Conservation (phyloP, 2,113 vertebrate species). For the Hyperoodon ampullatus region DNA sequence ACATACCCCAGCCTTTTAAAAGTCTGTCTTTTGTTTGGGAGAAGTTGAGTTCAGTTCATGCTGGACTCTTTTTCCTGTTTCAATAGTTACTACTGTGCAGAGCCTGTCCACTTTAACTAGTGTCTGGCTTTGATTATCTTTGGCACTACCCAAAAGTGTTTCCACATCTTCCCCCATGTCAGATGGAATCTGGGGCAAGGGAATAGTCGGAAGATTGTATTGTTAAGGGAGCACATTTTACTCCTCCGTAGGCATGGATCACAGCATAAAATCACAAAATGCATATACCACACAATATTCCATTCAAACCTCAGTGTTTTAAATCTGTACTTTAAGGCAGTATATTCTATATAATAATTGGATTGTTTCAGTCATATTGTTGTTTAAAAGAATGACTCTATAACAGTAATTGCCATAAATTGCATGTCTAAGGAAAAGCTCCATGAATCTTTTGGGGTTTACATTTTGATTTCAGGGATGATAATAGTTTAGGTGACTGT, state of each 20-base stretch:
- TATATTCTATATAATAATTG: neutral
- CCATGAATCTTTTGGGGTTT: neutral
- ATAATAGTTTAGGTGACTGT: neutral
- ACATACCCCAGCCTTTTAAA: neutral
- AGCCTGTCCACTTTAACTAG: neutral
- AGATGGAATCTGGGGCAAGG: neutral
- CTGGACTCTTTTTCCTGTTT: neutral
- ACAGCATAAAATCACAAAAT: neutral
- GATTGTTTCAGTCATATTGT: neutral
- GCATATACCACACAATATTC: rapidly evolving
- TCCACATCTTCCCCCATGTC: neutral
- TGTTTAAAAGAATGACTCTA: neutral
- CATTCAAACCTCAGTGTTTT: neutral
- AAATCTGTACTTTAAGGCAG: neutral
- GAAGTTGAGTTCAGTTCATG: neutral
- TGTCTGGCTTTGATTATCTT: neutral
- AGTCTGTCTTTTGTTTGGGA: neutral
- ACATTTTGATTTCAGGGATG: neutral
- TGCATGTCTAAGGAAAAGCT: neutral
- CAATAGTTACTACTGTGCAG: neutral
- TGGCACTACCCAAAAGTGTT: neutral
- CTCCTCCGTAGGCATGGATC: neutral
- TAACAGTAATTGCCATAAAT: neutral
- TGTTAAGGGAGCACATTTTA: neutral
- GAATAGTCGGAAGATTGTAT: neutral